These are phyloP conservation scores for Sphaerophoria rueppellii DNA, from an alignment of 2,888 invertebrate species.

Conservation along the genomic window DNA sequence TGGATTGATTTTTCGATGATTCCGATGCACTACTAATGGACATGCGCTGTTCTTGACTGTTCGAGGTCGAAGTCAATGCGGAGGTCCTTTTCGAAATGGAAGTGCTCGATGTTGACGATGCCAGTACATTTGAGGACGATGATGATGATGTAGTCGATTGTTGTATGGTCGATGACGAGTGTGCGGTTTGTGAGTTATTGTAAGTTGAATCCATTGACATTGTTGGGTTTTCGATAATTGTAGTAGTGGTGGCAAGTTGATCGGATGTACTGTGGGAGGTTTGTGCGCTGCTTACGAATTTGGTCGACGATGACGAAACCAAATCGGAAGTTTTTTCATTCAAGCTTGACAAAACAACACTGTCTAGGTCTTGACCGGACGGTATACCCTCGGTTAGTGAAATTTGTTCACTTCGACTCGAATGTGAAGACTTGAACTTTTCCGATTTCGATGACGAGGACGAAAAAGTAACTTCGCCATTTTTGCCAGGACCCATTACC, in stretches of 20 bases:
- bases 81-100: conserved; percentile 52
- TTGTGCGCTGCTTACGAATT: conserved; percentile 35
- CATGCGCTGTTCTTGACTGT: conserved; percentile 43
- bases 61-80: neutral
- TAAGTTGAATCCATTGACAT: neutral
- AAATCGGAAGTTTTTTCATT: conserved; percentile 27
- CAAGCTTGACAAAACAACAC: conserved; percentile 33
- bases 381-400: conserved; percentile 2
- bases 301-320: conserved; percentile 8
- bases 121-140: conserved; percentile 46
- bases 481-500: too few relatives aligned
- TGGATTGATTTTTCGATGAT: conserved; percentile 23
- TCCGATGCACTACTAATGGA: conserved; percentile 31
- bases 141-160: conserved; percentile 20
- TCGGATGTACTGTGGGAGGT: conserved; percentile 31
- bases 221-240: too few relatives aligned
- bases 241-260: conserved; percentile 3
- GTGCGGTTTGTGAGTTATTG: conserved; percentile 24
- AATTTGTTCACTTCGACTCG: conserved; percentile 32
- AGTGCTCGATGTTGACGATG: conserved; percentile 40
- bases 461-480: neutral
- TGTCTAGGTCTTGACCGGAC: conserved; percentile 33
- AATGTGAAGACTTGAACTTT: conserved; percentile 36
- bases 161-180: conserved; percentile 32
- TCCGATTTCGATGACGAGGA: conserved; percentile 49